Base-by-base conservation (phyloP, 2,888 invertebrate species). In the Trissoscelio sp. region DNA sequence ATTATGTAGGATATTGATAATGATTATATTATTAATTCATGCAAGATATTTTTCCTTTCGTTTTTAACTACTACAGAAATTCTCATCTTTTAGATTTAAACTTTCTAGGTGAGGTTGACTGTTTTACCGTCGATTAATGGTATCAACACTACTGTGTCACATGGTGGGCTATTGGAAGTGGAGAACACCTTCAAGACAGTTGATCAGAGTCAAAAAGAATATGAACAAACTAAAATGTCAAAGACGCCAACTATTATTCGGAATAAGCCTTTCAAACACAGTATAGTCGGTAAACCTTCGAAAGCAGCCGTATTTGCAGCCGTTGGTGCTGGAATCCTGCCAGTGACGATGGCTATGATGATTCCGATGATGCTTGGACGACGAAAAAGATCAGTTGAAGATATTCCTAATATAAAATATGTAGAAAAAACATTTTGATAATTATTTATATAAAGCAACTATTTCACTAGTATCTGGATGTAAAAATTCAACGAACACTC, bases 341-440 rank as follows among this genome's bases (percentile, higher is more conserved):
- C 96, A 4, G 96, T 96, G 0, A 95, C 96, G 0, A 95, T 96
- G 94, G 96, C 96, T 0, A 95, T 96, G 94, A 93, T 96, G 83
- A 94, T 96, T 37, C 96, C 96, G 0, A 94, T 96, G 93, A 94
- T 95, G 89, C 92, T 96, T 77, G 95, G 95, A n/a, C 91, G 93
- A 48, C 92, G 91, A 84, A 92, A 91, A 84, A 86, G 90, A 44
- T 86, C 86, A 55, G 0, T 62, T 22, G 58, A 14, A 9, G 44
- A 79, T 46, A 57, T 57, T 79, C 66, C 48, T 44, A 57, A 58
- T 57, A 48, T 70, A 60, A 46, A 58, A 73, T 57, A 62, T 24
- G 20, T 28, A 39, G 0, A 66, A 28, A 66, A 58, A 66, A 37
- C 46, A 24, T 73, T 64, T 12, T 64, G 16, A 78, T 55, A 12